phyloP scores from a whole-genome alignment of 1,140 invertebrate genomes.

The Arion vulgaris region DNA sequence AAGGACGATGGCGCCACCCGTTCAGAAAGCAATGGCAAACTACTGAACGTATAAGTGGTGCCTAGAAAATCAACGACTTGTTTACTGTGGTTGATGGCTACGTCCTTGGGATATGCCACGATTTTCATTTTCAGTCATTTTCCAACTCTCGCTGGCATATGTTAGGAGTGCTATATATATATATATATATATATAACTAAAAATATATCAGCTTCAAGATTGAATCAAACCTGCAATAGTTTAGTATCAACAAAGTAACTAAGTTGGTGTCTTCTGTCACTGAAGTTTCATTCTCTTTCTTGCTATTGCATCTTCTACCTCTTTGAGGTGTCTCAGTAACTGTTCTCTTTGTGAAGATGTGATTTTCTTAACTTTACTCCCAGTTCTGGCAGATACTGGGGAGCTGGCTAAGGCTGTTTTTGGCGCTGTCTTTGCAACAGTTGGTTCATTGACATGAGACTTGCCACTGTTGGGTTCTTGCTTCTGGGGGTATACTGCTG shows the following conservation, averaged over 20 bases:
- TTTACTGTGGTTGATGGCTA: no score
- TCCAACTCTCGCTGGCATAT: no score
- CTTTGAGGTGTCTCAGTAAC: constrained; percentile 95
- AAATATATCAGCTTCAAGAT: no score
- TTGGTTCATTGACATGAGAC: background rate
- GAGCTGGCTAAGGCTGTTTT: constrained; percentile 41
- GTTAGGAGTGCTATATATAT: no score
- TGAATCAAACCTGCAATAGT: no score
- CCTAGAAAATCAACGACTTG: no score
- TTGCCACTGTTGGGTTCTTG: background rate
- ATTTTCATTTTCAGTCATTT: no score
- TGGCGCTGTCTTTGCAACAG: constrained; percentile 32
- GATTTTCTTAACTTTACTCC: constrained; percentile 78
- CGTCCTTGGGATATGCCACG: no score
- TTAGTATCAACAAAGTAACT: background rate
- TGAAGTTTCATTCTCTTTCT: constrained; percentile 89
- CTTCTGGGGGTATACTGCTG: constrained; percentile 23
- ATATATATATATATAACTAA: no score
- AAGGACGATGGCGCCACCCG: no score
- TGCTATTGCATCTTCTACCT: constrained; percentile 97
- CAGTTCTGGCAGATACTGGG: constrained; percentile 65
- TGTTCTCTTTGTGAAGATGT: constrained; percentile 91
- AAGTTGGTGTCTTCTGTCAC: constrained; percentile 41
- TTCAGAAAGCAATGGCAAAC: no score
- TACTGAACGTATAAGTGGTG: no score